A percentile compares a stretch with the other conserved stretches of the same genome.
Evolutionary conservation across 1,140 invertebrate species (phyloP).

Genomic region (Anthonomus grandis): DNA sequence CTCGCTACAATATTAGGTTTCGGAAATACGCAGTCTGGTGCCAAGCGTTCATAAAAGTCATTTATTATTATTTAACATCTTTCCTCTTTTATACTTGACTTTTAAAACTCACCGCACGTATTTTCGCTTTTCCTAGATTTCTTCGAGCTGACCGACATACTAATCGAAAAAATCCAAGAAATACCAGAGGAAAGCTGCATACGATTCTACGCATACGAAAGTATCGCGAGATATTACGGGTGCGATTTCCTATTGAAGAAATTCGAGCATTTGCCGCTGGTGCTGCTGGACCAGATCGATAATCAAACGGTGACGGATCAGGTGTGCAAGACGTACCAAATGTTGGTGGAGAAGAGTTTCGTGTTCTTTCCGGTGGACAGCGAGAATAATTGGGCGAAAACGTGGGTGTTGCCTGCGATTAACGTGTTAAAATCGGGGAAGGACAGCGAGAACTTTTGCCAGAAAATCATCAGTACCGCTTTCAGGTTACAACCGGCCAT

Average conservation of each 20-base stretch:
- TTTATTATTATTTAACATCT: too few relatives aligned
- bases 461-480: conserved; percentile 31
- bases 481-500: conserved; percentile 35
- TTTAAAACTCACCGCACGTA: neutral
- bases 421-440: conserved; percentile 22
- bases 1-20: too few relatives aligned
- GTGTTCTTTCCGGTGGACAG: conserved; percentile 17
- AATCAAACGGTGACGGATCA: conserved; percentile 20
- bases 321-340: conserved; percentile 29
- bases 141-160: conserved; percentile 15
- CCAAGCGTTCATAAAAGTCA: too few relatives aligned
- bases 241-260: conserved; percentile 24
- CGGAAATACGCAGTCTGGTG: too few relatives aligned
- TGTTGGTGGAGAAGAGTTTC: conserved; percentile 33
- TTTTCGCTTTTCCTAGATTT: conserved; percentile 17
- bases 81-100: too few relatives aligned
- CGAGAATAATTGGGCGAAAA: conserved; percentile 25
- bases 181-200: conserved; percentile 16
- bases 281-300: conserved; percentile 20
- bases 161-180: conserved; percentile 25
- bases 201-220: conserved; percentile 26
- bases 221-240: conserved; percentile 18
- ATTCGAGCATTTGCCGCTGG: conserved; percentile 22
- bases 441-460: conserved; percentile 22
- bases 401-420: conserved; percentile 33